Base-by-base conservation (phyloP, 2,113 vertebrate species). In the Octodon degus region DNA sequence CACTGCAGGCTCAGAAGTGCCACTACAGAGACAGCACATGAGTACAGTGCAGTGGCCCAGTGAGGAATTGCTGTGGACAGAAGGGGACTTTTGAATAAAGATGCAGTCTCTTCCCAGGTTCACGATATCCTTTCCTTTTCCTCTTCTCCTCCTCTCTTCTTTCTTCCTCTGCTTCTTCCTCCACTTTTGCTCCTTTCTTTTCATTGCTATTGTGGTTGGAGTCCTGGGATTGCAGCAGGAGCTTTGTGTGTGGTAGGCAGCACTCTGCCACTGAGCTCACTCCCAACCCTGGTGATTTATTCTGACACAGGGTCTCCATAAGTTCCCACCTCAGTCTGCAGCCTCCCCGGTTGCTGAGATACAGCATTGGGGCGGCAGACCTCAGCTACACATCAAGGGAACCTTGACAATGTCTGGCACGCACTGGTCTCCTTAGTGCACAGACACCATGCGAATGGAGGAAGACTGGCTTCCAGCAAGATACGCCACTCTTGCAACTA, bases 31-130 rank as follows among this genome's bases (percentile, higher is more conserved):
- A 7, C 27, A 16, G 34, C 2, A 5, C 24, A 32, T 20, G 47
- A 1, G 50, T 9, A 7, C 5, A 34, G 34, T 0, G 25, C 30
- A 37, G 27, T 0, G 7, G 72, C 19, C 3, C 13, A 19, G 81
- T 0, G 6, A 58, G 22, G 27, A 4, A 43, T 0, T 14, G 32
- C 27, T 37, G 47, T 0, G 1, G 2, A 30, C 14, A 32, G 65
- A 17, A 37, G 27, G 19, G 5, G 60, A 22, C 4, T 0, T 5
- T 17, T 1, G 7, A 12, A 40, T 1, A 27, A 22, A 14, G 50
- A 47, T 20, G 0, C 0, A 12, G 25, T 30, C 34, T 24, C 13
- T 1, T 7, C 30, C 63, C 37, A 2, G 16, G 16, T 40, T 25
- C 55, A 13, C 14, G 55, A 22, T 0, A n/a, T 55, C 11, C 19